Evolutionary conservation across 1,140 invertebrate species (phyloP).

Genomic region (Zaprionus taronus): DNA sequence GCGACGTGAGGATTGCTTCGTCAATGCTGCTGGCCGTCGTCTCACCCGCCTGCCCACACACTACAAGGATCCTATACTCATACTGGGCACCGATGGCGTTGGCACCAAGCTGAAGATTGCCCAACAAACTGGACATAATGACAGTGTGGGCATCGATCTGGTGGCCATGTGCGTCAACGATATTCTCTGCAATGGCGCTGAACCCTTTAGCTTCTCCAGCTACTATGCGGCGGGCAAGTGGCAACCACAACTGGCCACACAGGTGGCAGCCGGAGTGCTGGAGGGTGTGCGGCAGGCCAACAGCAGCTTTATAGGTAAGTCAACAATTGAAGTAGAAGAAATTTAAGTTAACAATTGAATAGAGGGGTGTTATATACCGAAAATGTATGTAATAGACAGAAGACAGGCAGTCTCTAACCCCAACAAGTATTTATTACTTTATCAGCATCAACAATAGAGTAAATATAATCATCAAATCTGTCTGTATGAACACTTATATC

Average conservation of each 20-base stretch:
- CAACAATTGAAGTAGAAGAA: no score
- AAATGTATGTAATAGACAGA: no score
- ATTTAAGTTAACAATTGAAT: background rate
- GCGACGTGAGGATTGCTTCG: constrained; percentile 52
- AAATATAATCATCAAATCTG: no score
- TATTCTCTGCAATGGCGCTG: constrained; percentile 96
- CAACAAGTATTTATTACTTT: no score
- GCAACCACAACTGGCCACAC: constrained; percentile 88
- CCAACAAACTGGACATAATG: constrained; percentile 90
- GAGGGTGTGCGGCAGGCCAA: constrained; percentile 93
- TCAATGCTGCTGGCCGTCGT: constrained; percentile 55
- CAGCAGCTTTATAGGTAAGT: constrained; percentile 93
- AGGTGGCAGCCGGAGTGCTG: constrained; percentile 92
- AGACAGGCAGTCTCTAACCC: no score
- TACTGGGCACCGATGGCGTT: constrained; percentile 98
- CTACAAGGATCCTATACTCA: constrained; percentile 93
- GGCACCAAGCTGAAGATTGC: constrained; percentile 98
- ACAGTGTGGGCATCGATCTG: constrained; percentile 96
- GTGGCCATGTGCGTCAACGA: constrained; percentile 99
- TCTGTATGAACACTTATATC: no score
- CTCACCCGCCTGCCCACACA: constrained; percentile 69
- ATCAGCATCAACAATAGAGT: no score
- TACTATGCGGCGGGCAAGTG: constrained; percentile 96
- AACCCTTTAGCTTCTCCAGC: constrained; percentile 97
- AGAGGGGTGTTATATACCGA: no score